phyloP scores from a whole-genome alignment of 2,797 vertebrate genomes.

The Acanthopagrus latus region DNA sequence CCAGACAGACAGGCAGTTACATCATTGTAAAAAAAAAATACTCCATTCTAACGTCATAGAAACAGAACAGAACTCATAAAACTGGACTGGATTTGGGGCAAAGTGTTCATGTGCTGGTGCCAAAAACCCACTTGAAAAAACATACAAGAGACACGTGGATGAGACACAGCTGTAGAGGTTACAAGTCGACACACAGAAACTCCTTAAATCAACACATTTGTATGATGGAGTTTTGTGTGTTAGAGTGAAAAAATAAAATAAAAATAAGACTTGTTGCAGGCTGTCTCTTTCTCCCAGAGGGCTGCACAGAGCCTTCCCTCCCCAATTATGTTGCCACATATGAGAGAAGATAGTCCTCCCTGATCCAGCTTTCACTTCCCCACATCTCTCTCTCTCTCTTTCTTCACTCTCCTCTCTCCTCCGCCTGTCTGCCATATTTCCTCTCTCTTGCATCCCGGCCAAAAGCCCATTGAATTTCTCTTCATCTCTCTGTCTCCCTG shows the following conservation, averaged over 20 bases:
- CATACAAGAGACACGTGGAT: too few species aligned
- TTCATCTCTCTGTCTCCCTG: constrained; percentile 19
- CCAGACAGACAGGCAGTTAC: background rate
- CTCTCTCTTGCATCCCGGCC: constrained; percentile 22
- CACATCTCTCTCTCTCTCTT: constrained; percentile 16
- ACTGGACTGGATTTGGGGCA: too few species aligned
- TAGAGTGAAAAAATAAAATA: background rate
- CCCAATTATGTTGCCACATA: constrained; percentile 65
- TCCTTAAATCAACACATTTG: constrained; percentile 7
- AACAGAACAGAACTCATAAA: too few species aligned
- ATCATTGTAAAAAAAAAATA: too few species aligned
- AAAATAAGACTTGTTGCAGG: background rate
- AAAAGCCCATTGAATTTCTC: constrained; percentile 19
- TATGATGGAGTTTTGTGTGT: background rate
- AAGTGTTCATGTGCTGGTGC: too few species aligned
- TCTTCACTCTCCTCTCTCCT: background rate
- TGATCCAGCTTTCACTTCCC: constrained; percentile 50
- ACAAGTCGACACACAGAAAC: background rate
- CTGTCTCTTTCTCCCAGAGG: background rate
- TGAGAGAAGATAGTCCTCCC: constrained; percentile 53
- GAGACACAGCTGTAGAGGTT: background rate
- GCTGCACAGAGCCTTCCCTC: constrained; percentile 47
- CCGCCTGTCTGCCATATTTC: constrained; percentile 20
- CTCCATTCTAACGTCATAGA: too few species aligned
- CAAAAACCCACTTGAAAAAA: background rate